Conservation (phyloP, 37 sponge, comb jelly and placozoan genomes). For the Geodia barretti region DNA sequence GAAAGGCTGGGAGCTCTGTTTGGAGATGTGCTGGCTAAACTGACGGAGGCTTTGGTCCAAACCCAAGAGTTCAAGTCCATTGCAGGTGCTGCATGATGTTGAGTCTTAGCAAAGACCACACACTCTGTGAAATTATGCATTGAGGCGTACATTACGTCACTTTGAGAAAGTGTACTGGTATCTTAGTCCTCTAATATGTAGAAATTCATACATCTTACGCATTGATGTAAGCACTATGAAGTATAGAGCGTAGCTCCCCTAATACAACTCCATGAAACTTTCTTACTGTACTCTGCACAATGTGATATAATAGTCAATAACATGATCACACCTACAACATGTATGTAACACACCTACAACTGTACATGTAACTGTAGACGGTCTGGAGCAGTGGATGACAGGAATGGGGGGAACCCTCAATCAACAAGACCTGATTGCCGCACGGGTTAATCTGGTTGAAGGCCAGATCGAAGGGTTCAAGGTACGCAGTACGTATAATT, state of each 20-base stretch:
- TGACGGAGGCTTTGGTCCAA: slow-evolving; percentile 35
- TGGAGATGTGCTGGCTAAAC: slow-evolving; percentile 40
- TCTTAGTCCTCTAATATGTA: neutral
- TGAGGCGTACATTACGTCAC: too few relatives aligned
- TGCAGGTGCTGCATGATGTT: neutral
- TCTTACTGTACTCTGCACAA: too few relatives aligned
- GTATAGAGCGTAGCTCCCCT: too few relatives aligned
- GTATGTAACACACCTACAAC: neutral
- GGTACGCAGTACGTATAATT: too few relatives aligned
- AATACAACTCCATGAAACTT: too few relatives aligned
- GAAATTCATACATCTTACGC: neutral
- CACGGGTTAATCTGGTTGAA: slow-evolving; percentile 38
- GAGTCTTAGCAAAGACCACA: neutral
- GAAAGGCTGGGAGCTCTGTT: slow-evolving; percentile 27
- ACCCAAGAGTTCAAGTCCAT: slow-evolving; percentile 39
- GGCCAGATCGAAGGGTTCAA: slow-evolving; percentile 62
- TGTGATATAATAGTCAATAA: too few relatives aligned
- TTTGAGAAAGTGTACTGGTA: neutral
- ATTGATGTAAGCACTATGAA: too few relatives aligned
- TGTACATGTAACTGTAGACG: slow-evolving; percentile 6
- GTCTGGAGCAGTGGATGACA: slow-evolving; percentile 61
- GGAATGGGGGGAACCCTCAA: slow-evolving; percentile 11
- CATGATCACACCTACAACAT: too few relatives aligned
- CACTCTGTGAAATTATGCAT: neutral
- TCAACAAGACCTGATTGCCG: slow-evolving; percentile 46